These are phyloP conservation scores for Schizaphis graminum DNA, from an alignment of 2,888 invertebrate genomes.

Conservation along the genomic window DNA sequence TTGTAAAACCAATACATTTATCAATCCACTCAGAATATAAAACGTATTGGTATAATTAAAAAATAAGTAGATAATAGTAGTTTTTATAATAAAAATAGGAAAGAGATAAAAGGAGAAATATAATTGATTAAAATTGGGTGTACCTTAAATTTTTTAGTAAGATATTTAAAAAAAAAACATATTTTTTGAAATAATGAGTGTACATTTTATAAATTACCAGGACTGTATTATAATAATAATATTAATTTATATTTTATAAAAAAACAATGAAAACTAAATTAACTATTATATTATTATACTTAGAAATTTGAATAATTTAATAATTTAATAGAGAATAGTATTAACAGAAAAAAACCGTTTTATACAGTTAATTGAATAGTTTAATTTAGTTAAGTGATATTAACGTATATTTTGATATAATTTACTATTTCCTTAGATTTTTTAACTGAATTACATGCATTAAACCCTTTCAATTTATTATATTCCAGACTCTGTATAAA, in stretches of 20 bases:
- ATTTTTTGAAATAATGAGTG: neutral
- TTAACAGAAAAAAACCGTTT: neutral
- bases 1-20: neutral
- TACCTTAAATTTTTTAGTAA: neutral
- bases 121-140: neutral
- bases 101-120: neutral
- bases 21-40: neutral
- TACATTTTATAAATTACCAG: neutral
- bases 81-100: neutral
- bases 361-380: neutral
- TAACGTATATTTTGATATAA: neutral
- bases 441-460: neutral
- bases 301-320: neutral
- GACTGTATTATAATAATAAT: neutral
- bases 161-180: neutral
- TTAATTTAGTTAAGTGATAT: constrained; percentile 12
- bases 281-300: neutral
- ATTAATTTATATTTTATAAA: neutral
- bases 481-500: neutral
- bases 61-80: neutral
- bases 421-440: constrained; percentile 1
- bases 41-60: neutral
- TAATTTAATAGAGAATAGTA: neutral
- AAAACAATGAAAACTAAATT: neutral
- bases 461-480: neutral